A percentile compares a stretch with the other conserved stretches of the same genome.
phyloP scores from a whole-genome alignment of 2,888 invertebrate species.

The Orchesellides sinensis region DNA sequence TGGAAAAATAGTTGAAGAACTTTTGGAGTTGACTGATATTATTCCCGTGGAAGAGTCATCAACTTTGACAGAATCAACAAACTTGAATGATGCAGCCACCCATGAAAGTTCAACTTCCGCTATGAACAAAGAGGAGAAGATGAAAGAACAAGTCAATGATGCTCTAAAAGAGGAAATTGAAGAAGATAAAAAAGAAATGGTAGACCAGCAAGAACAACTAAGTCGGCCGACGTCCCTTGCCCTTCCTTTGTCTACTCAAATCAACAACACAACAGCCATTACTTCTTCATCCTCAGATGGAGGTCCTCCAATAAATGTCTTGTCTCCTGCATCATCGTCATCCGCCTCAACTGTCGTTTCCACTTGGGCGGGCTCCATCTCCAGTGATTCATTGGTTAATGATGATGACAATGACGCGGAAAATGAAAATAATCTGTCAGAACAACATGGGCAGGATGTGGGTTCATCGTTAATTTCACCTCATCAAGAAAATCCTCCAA shows the following conservation, averaged over 20 bases:
- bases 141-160: not conserved
- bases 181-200: not conserved
- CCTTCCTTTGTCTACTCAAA: not conserved
- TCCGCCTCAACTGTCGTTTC: not conserved
- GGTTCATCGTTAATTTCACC: too few species aligned
- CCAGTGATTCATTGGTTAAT: not conserved
- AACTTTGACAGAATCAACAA: not conserved
- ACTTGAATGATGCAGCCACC: not conserved
- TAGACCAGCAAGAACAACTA: not conserved
- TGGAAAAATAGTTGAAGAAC: constrained; percentile 9
- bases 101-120: too few species aligned
- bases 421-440: not conserved
- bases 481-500: not conserved
- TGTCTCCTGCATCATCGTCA: not conserved
- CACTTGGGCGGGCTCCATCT: not conserved
- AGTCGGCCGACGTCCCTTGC: not conserved
- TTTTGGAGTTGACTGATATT: constrained; percentile 29
- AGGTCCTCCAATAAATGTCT: not conserved
- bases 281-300: too few species aligned
- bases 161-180: not conserved
- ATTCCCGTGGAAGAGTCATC: not conserved
- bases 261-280: too few species aligned
- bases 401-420: not conserved
- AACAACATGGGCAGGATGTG: too few species aligned
- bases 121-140: constrained; percentile 2